Conservation (phyloP, 1,140 invertebrate species). For the Oedothorax gibbosus region DNA sequence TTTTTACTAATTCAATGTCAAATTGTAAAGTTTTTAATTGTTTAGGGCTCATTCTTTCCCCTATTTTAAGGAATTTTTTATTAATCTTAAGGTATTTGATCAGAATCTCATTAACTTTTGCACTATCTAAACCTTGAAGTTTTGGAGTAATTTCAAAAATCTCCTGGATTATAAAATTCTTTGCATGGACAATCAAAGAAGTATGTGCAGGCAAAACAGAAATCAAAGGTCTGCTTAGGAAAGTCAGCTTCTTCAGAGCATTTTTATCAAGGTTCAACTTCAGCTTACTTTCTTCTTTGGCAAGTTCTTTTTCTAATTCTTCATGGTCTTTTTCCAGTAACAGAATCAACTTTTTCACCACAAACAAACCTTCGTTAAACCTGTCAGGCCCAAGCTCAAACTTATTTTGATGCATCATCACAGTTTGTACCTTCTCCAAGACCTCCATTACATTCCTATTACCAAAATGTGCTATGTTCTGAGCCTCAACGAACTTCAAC, state of each 20-base stretch:
- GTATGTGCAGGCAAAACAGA: not conserved
- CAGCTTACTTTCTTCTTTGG: constrained; percentile 15
- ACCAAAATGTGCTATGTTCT: constrained; percentile 34
- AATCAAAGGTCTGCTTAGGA: constrained; percentile 16
- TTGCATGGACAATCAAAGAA: constrained; percentile 39
- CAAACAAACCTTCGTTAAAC: constrained; percentile 56
- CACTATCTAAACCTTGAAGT: not conserved
- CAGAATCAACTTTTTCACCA: constrained; percentile 36
- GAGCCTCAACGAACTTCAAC: constrained; percentile 35
- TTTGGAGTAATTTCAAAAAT: not conserved
- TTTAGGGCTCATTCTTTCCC: constrained; percentile 36
- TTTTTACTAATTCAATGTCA: constrained; percentile 3
- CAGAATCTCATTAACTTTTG: not conserved
- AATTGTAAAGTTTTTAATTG: constrained; percentile 3
- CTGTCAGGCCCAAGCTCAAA: constrained; percentile 53
- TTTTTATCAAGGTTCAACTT: constrained; percentile 12
- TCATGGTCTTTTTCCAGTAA: constrained; percentile 12
- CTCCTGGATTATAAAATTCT: constrained; percentile 48
- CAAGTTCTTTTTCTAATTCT: constrained; percentile 30
- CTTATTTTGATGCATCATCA: constrained; percentile 56
- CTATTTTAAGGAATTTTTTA: constrained; percentile 44
- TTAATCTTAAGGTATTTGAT: constrained; percentile 11
- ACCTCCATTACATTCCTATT: constrained; percentile 9
- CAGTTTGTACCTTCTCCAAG: constrained; percentile 26
- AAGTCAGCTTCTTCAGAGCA: not conserved